Conservation (phyloP, 1,140 invertebrate species). For the Penaeus vannamei region DNA sequence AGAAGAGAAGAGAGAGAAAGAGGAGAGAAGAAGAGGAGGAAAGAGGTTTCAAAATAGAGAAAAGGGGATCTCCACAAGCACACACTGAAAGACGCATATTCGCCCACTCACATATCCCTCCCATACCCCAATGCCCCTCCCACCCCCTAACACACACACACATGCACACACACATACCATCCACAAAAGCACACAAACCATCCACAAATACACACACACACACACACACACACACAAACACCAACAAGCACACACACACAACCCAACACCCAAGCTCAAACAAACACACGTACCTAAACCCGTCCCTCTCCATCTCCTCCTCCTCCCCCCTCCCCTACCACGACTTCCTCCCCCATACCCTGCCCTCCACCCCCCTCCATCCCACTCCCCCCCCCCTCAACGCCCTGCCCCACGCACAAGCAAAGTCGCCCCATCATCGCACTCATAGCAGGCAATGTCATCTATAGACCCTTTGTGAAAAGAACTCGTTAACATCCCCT, state of each 20-base stretch:
- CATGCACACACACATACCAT: background rate
- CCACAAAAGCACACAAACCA: constrained; percentile 2
- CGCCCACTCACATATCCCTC: background rate
- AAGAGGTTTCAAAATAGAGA: background rate
- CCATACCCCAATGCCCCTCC: background rate
- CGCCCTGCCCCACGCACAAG: too few relatives aligned
- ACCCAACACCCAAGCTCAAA: background rate
- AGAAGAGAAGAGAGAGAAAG: background rate
- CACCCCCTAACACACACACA: background rate
- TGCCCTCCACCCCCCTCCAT: too few relatives aligned
- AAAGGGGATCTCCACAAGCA: background rate
- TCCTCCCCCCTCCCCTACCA: too few relatives aligned
- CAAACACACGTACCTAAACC: background rate
- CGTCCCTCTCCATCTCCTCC: too few relatives aligned
- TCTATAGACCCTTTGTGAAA: too few relatives aligned
- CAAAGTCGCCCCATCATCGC: too few relatives aligned
- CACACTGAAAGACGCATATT: background rate
- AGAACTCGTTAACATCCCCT: too few relatives aligned
- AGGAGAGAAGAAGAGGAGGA: background rate
- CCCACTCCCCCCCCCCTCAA: too few relatives aligned
- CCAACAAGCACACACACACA: background rate
- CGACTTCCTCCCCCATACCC: too few relatives aligned
- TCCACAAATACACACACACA: background rate
- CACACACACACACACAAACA: background rate
- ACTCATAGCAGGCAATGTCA: too few relatives aligned